phyloP scores from a whole-genome alignment of 2,113 vertebrate genomes.

The Nannospalax galili region DNA sequence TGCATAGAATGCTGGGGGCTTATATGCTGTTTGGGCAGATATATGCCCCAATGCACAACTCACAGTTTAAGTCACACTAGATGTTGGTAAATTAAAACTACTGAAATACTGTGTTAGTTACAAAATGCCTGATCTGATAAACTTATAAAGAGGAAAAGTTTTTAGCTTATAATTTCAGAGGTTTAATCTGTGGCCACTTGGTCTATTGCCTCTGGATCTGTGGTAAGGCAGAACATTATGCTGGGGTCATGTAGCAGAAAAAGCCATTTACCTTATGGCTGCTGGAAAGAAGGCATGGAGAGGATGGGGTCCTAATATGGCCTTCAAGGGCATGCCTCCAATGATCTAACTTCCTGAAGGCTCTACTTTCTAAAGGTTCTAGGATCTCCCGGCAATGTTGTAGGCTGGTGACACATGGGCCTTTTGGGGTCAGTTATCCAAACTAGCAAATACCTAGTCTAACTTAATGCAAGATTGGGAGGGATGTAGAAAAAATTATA shows the following conservation, averaged over 20 bases:
- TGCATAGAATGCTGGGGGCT: background rate
- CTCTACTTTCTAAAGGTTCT: background rate
- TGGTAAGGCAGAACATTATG: background rate
- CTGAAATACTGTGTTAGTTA: background rate
- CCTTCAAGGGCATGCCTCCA: background rate
- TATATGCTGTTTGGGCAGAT: background rate
- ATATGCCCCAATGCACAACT: background rate
- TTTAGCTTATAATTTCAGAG: background rate
- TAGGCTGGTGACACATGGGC: background rate
- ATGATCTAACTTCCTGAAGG: background rate
- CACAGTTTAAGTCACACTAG: background rate
- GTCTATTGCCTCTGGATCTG: background rate
- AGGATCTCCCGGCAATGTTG: background rate
- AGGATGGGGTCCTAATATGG: background rate
- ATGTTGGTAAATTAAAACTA: background rate
- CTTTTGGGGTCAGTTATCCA: background rate
- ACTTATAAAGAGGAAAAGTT: background rate
- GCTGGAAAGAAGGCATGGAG: background rate
- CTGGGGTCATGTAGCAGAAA: background rate
- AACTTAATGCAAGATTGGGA: background rate
- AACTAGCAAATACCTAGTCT: background rate
- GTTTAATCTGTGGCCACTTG: background rate
- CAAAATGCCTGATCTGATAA: background rate
- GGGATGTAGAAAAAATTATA: background rate
- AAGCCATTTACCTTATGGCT: background rate